A percentile compares a stretch with the other conserved stretches of the same genome.
phyloP scores from a whole-genome alignment of 1,140 invertebrate genomes.

The Plutomurus gul region DNA sequence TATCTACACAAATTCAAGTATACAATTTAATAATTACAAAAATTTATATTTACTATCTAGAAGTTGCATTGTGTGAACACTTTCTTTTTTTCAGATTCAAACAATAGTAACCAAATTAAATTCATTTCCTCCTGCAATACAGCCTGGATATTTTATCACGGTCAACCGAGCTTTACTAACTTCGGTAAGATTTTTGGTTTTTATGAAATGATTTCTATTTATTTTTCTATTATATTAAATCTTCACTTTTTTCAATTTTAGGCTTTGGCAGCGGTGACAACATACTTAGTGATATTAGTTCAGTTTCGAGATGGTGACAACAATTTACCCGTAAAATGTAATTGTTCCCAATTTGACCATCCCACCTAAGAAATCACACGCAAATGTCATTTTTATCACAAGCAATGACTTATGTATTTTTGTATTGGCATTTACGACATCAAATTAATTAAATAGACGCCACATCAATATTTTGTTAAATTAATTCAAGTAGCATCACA shows the following conservation, averaged over 20 bases:
- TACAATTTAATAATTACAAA: background rate
- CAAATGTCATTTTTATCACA: too few relatives aligned
- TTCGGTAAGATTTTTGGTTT: background rate
- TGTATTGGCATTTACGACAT: too few relatives aligned
- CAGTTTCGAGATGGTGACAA: background rate
- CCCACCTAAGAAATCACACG: too few relatives aligned
- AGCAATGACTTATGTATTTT: too few relatives aligned
- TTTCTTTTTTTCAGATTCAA: background rate
- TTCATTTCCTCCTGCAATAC: background rate
- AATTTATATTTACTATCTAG: background rate
- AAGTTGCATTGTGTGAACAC: background rate
- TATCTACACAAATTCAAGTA: background rate
- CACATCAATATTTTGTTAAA: too few relatives aligned
- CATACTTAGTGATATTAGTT: background rate
- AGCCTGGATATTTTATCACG: background rate
- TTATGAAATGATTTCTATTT: background rate
- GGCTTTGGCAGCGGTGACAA: background rate
- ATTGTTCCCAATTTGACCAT: too few relatives aligned
- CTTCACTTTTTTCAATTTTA: too few relatives aligned
- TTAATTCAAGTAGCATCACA: too few relatives aligned
- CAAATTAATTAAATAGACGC: too few relatives aligned
- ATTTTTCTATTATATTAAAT: too few relatives aligned
- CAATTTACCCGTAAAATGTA: too few relatives aligned
- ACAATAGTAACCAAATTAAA: background rate
- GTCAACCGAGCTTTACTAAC: background rate